A percentile compares a stretch with the other conserved stretches of the same genome.
Conservation (phyloP, 2,113 vertebrate genomes). For the Xyliphius kryptos region DNA sequence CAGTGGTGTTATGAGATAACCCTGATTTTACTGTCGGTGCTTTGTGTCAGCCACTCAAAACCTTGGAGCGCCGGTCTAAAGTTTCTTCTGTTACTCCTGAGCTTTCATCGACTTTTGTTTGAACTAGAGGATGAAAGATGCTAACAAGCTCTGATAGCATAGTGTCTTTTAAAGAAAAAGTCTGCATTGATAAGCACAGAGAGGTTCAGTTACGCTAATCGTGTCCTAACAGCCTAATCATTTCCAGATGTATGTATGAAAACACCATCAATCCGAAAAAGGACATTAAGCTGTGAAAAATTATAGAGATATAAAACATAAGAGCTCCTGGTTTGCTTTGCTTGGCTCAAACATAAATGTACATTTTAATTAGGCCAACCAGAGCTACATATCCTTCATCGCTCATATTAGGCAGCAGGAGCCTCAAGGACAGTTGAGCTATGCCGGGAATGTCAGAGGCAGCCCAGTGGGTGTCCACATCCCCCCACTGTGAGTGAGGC, state of each 20-base stretch:
- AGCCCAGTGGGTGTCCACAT: conserved; percentile 31
- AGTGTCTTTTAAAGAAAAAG: neutral
- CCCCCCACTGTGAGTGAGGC: conserved; percentile 11
- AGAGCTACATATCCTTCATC: conserved; percentile 35
- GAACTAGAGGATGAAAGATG: neutral
- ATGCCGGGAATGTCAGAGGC: conserved; percentile 43
- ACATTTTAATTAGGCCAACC: conserved; percentile 16
- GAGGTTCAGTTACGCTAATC: conserved; percentile 52
- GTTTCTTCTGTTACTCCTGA: conserved; percentile 20
- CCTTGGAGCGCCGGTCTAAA: neutral
- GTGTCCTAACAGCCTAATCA: conserved; percentile 48
- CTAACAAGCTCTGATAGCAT: too few species aligned
- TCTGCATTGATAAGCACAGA: too few species aligned
- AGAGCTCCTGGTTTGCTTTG: neutral
- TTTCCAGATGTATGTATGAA: conserved; percentile 53
- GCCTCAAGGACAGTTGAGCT: conserved; percentile 41
- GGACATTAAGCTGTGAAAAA: neutral
- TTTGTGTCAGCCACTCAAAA: conserved; percentile 11
- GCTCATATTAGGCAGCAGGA: conserved; percentile 27
- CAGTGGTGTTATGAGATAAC: conserved; percentile 5
- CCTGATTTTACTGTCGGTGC: neutral
- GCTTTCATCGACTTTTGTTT: conserved; percentile 13
- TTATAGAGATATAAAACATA: neutral
- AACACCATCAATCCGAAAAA: neutral
- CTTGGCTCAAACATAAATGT: conserved; percentile 6